Conservation (phyloP, 2,797 vertebrate species). For the Rhinoraja longicauda region DNA sequence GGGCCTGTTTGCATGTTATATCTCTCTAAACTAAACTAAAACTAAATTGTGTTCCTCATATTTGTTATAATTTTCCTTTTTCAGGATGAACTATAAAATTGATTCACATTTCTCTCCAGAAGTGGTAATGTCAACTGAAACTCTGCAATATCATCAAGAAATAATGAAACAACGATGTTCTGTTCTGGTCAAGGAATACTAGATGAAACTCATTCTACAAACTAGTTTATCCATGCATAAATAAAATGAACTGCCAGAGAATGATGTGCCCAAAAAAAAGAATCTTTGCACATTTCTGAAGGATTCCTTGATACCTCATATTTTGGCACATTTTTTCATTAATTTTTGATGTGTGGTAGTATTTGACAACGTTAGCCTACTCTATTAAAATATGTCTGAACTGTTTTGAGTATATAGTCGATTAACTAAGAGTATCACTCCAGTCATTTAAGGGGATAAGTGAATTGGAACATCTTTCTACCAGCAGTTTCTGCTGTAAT, state of each 20-base stretch:
- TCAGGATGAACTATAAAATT: constrained; percentile 35
- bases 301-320: background rate
- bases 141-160: background rate
- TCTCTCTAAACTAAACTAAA: too few relatives aligned
- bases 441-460: background rate
- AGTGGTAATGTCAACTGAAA: background rate
- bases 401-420: background rate
- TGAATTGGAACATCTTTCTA: background rate
- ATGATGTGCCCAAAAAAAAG: background rate
- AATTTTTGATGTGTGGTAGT: background rate
- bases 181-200: background rate
- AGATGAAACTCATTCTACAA: background rate
- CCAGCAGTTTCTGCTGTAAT: background rate
- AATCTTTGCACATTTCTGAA: background rate
- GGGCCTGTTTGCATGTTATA: too few relatives aligned
- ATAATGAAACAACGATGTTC: background rate
- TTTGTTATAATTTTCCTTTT: background rate
- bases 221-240: background rate
- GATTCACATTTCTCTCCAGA: background rate
- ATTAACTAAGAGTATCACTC: background rate
- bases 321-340: background rate
- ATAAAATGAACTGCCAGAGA: background rate
- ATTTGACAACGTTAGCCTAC: background rate
- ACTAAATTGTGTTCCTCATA: background rate
- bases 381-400: background rate